Evolutionary conservation across 2,888 invertebrate species (phyloP).

Genomic region (Iselma pallidipennis): DNA sequence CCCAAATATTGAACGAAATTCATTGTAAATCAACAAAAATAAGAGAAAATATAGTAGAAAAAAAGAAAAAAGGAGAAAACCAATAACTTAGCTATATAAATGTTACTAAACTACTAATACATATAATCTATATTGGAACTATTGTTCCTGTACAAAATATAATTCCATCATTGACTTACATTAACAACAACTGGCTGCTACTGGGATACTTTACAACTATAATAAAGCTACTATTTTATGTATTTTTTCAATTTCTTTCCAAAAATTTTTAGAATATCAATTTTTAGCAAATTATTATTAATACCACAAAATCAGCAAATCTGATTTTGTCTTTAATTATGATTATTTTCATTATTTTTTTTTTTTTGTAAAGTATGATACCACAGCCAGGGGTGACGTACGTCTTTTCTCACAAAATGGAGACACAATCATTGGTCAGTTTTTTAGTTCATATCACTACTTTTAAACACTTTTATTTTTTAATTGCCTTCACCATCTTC

Average conservation of each 20-base stretch:
- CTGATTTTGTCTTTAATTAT: too few relatives aligned
- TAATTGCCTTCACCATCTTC: slow-evolving; percentile 63
- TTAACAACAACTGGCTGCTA: slow-evolving; percentile 45
- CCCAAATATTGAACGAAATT: slow-evolving; percentile 12
- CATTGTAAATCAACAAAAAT: slow-evolving; percentile 17
- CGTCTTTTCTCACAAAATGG: slow-evolving; percentile 42
- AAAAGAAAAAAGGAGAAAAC: slow-evolving; percentile 36
- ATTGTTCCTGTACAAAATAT: slow-evolving; percentile 43
- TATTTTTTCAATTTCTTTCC: slow-evolving; percentile 10
- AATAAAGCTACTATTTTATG: slow-evolving; percentile 26
- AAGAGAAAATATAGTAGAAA: slow-evolving; percentile 22
- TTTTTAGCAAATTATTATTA: slow-evolving; percentile 29
- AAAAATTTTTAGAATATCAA: slow-evolving; percentile 28
- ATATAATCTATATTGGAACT: slow-evolving; percentile 39
- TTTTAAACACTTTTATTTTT: slow-evolving; percentile 32
- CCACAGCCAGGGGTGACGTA: slow-evolving; percentile 46
- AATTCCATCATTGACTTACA: slow-evolving; percentile 43
- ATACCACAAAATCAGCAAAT: slow-evolving; percentile 20
- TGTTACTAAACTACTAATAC: slow-evolving; percentile 41
- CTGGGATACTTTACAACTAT: slow-evolving; percentile 34
- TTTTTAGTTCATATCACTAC: slow-evolving; percentile 41
- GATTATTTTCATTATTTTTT: too few relatives aligned
- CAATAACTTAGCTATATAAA: slow-evolving; percentile 43
- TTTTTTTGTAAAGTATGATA: slow-evolving; percentile 44
- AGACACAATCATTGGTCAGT: slow-evolving; percentile 47